Percentiles rank a stretch among this genome's conserved stretches.
Conservation (phyloP, 2,888 invertebrate species). For the Metellina segmentata region DNA sequence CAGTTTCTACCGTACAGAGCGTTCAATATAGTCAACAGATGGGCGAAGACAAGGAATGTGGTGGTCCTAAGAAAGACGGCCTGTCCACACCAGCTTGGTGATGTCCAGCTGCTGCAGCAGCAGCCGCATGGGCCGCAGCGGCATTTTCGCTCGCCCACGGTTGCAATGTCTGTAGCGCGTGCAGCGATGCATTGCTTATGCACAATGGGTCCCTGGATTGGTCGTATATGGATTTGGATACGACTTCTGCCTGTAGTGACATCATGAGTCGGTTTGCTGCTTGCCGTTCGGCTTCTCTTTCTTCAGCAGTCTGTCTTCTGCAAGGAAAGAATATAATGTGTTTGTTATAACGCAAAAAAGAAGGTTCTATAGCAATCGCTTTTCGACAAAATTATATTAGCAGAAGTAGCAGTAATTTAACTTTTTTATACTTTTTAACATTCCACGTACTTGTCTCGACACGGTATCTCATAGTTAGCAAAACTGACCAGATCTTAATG, state of each 20-base stretch:
- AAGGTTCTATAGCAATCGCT: no score
- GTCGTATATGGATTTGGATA: slow-evolving; percentile 82
- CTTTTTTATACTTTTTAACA: no score
- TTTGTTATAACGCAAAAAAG: no score
- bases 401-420: no score
- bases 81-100: slow-evolving; percentile 64
- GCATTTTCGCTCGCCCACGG: slow-evolving; percentile 85
- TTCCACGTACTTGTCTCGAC: no score
- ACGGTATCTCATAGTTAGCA: no score
- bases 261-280: slow-evolving; percentile 98
- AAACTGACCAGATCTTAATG: no score
- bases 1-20: background rate
- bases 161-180: slow-evolving; percentile 92
- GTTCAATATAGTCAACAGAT: slow-evolving; percentile 76
- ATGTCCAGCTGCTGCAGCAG: slow-evolving; percentile 66
- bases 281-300: slow-evolving; percentile 97
- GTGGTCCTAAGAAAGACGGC: slow-evolving; percentile 65
- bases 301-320: slow-evolving; percentile 98
- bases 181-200: slow-evolving; percentile 84
- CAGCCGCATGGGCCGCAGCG: slow-evolving; percentile 77
- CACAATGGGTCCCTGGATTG: slow-evolving; percentile 81
- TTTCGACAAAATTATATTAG: no score
- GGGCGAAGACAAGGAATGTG: slow-evolving; percentile 78
- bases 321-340: slow-evolving; percentile 69
- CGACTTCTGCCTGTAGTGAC: slow-evolving; percentile 96